phyloP scores from a whole-genome alignment of 2,113 vertebrate species.

The Atrichornis clamosus region DNA sequence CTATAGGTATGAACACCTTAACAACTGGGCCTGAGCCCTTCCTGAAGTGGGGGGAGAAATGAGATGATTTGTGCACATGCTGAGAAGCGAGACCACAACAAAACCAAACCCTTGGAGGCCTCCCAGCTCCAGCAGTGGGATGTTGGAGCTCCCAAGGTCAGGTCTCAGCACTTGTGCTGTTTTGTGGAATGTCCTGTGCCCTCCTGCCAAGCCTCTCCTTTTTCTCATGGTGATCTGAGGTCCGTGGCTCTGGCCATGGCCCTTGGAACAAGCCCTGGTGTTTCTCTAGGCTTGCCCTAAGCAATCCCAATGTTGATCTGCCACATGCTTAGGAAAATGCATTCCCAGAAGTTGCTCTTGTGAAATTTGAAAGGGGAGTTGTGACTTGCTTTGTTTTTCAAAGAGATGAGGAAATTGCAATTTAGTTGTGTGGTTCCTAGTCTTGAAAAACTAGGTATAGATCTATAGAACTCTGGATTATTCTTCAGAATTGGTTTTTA shows the following conservation, averaged over 20 bases:
- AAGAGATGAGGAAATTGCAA: not conserved
- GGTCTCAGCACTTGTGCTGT: not conserved
- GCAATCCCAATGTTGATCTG: not conserved
- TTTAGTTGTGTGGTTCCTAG: not conserved
- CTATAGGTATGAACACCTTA: not conserved
- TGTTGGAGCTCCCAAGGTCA: not conserved
- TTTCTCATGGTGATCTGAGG: not conserved
- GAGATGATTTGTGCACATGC: not conserved
- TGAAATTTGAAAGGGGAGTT: not conserved
- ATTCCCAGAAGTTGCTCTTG: not conserved
- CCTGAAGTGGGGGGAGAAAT: not conserved
- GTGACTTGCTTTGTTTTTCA: not conserved
- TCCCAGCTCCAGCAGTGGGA: not conserved
- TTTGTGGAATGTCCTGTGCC: not conserved
- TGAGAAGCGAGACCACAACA: not conserved
- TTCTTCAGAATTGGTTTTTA: not conserved
- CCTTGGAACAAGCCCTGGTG: not conserved
- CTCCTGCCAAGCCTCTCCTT: not conserved
- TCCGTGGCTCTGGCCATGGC: rapidly evolving
- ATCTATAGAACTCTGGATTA: not conserved
- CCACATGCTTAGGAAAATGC: not conserved
- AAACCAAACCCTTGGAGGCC: not conserved
- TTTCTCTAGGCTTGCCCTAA: not conserved
- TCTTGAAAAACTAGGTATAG: not conserved
- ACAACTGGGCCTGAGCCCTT: not conserved